These are phyloP conservation scores for Lamellibrachia luymesi DNA, from an alignment of 1,140 invertebrate species.

Conservation along the genomic window DNA sequence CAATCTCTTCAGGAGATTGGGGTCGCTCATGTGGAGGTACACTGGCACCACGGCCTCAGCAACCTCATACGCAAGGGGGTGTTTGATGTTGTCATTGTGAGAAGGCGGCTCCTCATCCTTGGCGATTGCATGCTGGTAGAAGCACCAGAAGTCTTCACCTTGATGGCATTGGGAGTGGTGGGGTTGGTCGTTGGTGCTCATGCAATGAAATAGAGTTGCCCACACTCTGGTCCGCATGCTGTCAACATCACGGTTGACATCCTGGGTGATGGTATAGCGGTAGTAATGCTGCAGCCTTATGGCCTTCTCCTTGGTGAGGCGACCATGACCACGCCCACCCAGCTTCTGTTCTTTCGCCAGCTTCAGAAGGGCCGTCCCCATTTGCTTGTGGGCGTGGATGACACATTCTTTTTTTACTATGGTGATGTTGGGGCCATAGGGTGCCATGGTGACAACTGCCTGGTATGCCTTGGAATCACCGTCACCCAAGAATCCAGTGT, in stretches of 20 bases:
- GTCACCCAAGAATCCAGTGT: neutral
- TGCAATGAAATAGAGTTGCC: no score
- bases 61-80: neutral
- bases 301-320: neutral
- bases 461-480: neutral
- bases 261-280: neutral
- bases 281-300: neutral
- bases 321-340: neutral
- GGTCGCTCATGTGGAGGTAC: neutral
- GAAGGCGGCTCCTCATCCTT: neutral
- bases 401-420: neutral
- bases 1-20: no score
- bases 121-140: neutral
- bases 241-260: neutral
- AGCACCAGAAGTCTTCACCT: neutral
- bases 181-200: no score
- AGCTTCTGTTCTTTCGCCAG: neutral
- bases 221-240: neutral
- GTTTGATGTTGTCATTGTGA: neutral
- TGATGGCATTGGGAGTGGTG: neutral
- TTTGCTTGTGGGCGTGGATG: neutral
- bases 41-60: neutral
- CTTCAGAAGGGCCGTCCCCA: constrained; percentile 4
- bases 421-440: neutral
- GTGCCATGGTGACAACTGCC: neutral